Conservation (phyloP, 2,888 invertebrate species). For the Furcula furcula region DNA sequence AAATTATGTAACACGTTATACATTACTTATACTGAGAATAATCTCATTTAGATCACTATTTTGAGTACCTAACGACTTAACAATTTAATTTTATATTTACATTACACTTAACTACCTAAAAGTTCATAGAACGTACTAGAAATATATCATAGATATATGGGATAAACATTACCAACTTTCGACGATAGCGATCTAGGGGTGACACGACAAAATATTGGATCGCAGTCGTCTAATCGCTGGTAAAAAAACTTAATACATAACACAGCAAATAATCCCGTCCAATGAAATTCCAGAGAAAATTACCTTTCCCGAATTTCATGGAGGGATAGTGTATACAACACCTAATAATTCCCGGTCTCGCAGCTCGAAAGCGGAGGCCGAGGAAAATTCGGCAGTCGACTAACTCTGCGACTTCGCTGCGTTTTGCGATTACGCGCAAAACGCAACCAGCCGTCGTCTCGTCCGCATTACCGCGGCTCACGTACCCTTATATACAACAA, state of each 20-base stretch:
- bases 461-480: constrained; percentile 78
- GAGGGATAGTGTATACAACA: constrained; percentile 61
- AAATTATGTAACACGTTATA: constrained; percentile 29
- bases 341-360: constrained; percentile 45
- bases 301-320: constrained; percentile 80
- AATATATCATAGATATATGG: constrained; percentile 99
- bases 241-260: constrained; percentile 68
- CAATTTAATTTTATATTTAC: constrained; percentile 50
- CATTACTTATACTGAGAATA: constrained; percentile 33
- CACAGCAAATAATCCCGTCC: constrained; percentile 64
- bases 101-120: constrained; percentile 61
- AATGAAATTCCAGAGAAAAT: constrained; percentile 76
- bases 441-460: constrained; percentile 52
- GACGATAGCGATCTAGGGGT: constrained; percentile 40
- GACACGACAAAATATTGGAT: constrained; percentile 34
- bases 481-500: constrained; percentile 54
- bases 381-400: constrained; percentile 50
- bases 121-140: constrained; percentile 98
- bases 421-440: constrained; percentile 60
- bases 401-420: constrained; percentile 50
- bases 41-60: constrained; percentile 45
- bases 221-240: constrained; percentile 60
- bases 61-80: constrained; percentile 23
- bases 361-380: constrained; percentile 35
- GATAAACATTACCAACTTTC: constrained; percentile 90